These are phyloP conservation scores for Phrixothrix hirtus DNA, from an alignment of 2,888 invertebrate genomes.

Conservation along the genomic window DNA sequence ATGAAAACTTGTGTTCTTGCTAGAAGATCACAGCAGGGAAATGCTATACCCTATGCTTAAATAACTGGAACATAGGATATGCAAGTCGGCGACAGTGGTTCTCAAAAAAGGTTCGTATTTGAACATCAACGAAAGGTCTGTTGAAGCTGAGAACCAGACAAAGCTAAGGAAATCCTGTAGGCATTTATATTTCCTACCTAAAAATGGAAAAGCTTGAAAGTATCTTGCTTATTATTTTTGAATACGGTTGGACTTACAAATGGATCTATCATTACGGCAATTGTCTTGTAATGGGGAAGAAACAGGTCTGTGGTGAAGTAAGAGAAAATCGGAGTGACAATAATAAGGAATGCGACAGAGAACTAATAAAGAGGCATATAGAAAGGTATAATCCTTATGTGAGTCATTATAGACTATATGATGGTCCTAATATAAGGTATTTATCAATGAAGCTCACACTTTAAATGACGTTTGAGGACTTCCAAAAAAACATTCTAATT, in stretches of 20 bases:
- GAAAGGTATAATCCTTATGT: constrained; percentile 9
- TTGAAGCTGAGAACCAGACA: no score
- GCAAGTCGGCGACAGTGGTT: no score
- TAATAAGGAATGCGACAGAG: neutral
- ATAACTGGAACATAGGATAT: no score
- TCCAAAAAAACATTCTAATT: constrained; percentile 5
- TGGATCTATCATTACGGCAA: neutral
- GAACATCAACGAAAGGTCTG: no score
- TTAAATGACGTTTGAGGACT: constrained; percentile 3
- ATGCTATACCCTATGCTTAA: no score
- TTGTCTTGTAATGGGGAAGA: neutral
- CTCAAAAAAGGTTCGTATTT: no score
- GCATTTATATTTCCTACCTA: no score
- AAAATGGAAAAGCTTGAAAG: no score
- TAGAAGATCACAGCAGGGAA: no score
- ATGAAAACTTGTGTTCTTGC: no score
- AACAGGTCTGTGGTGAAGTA: neutral
- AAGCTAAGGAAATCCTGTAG: no score
- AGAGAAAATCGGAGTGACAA: neutral
- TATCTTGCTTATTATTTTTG: no score
- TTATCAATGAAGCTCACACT: constrained; percentile 7
- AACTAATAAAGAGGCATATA: neutral
- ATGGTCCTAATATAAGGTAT: constrained; percentile 11
- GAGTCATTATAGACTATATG: constrained; percentile 7
- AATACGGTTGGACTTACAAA: neutral